A percentile compares a stretch with the other conserved stretches of the same genome.
phyloP scores from a whole-genome alignment of 2,888 invertebrate species.

The Phytoseiulus persimilis region DNA sequence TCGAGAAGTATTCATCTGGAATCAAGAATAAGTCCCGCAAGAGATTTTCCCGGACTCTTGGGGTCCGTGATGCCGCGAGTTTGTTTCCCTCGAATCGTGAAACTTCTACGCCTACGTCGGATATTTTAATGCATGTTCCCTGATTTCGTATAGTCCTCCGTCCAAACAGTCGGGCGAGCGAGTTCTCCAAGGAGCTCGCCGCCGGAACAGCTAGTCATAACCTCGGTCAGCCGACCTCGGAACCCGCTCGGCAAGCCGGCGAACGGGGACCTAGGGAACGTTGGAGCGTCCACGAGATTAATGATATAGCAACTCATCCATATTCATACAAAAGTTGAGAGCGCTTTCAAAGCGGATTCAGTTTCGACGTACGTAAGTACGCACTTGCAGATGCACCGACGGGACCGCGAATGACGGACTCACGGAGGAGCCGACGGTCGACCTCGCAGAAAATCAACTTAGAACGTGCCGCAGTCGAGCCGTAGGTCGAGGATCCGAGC shows the following conservation, averaged over 20 bases:
- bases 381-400: not conserved
- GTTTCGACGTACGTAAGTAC: not conserved
- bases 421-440: not conserved
- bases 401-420: not conserved
- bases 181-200: not conserved
- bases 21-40: no score
- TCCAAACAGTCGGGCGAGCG: not conserved
- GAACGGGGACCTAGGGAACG: not conserved
- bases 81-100: no score
- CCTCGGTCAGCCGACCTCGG: not conserved
- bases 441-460: not conserved
- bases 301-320: conserved; percentile 5
- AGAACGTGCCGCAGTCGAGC: not conserved
- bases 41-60: no score
- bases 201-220: not conserved
- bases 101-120: no score
- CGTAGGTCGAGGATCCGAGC: not conserved
- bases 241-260: not conserved
- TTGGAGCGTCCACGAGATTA: not conserved
- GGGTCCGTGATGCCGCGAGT: no score
- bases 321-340: conserved; percentile 5
- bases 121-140: no score
- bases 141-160: no score
- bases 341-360: not conserved
- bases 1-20: no score